Conservation (phyloP, 2,888 invertebrate species). For the Pachycephus smyrnensis region DNA sequence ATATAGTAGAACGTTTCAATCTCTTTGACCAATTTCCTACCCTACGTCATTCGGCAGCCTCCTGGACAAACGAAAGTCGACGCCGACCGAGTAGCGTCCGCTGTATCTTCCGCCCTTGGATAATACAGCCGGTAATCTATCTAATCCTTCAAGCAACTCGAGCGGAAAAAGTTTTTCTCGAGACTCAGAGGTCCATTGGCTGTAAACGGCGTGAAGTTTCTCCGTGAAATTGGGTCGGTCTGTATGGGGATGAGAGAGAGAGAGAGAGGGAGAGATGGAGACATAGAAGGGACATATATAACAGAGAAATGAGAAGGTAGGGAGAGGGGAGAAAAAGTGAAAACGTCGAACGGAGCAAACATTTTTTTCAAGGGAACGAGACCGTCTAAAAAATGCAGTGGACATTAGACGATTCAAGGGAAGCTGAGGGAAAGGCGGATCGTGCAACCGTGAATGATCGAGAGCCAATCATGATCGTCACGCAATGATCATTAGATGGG, state of each 20-base stretch:
- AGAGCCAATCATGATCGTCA: conserved; percentile 32
- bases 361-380: conserved; percentile 23
- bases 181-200: conserved; percentile 9
- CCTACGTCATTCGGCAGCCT: neutral
- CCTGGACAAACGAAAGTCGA: conserved; percentile 9
- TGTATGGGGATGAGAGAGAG: conserved; percentile 23
- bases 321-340: conserved; percentile 18
- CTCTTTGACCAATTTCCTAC: conserved; percentile 19
- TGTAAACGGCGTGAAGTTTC: conserved; percentile 47
- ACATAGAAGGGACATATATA: neutral
- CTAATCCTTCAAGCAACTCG: conserved; percentile 60
- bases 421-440: conserved; percentile 30
- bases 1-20: neutral
- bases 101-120: conserved; percentile 23
- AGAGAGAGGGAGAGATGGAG: neutral
- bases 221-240: conserved; percentile 40
- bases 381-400: conserved; percentile 35
- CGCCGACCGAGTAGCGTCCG: conserved; percentile 1
- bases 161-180: conserved; percentile 52
- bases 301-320: neutral
- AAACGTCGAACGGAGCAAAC: conserved; percentile 30
- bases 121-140: conserved; percentile 59
- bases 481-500: neutral
- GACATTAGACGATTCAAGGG: conserved; percentile 41
- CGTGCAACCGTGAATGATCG: conserved; percentile 61